Evolutionary conservation across 2,797 vertebrate genomes (phyloP).

Genomic region (Ctenopoma multispine): DNA sequence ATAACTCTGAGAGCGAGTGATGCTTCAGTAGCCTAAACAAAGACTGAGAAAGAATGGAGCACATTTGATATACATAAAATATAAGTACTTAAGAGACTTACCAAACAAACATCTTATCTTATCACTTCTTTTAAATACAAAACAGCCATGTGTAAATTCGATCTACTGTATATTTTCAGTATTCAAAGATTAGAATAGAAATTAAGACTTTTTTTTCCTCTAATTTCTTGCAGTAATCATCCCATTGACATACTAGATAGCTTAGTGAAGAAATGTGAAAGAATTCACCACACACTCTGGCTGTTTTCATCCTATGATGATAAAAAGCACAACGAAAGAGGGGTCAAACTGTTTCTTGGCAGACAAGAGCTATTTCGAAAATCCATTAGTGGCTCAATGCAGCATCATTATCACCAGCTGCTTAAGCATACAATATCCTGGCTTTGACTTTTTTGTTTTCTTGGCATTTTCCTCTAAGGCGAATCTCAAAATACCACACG

Average conservation of each 20-base stretch:
- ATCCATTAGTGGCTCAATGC: slow-evolving; percentile 76
- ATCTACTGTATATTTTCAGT: background rate
- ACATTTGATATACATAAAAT: background rate
- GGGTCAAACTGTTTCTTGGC: slow-evolving; percentile 66
- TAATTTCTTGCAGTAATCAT: slow-evolving; percentile 15
- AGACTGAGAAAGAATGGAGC: background rate
- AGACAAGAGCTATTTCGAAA: slow-evolving; percentile 70
- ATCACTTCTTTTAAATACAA: background rate
- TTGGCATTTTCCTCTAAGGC: slow-evolving; percentile 68
- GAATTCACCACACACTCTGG: slow-evolving; percentile 27
- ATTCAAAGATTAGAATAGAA: slow-evolving; percentile 11
- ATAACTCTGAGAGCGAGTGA: too few relatives aligned
- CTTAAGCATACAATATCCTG: slow-evolving; percentile 64
- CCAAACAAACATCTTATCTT: too few relatives aligned
- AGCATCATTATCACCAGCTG: slow-evolving; percentile 65
- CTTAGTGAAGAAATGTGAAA: slow-evolving; percentile 40
- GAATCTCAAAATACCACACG: slow-evolving; percentile 63
- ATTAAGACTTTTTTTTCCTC: background rate
- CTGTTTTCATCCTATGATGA: slow-evolving; percentile 37
- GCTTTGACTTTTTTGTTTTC: slow-evolving; percentile 68
- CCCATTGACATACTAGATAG: slow-evolving; percentile 7
- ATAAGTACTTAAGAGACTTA: too few relatives aligned
- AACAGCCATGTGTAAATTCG: background rate
- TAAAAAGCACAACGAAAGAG: slow-evolving; percentile 61
- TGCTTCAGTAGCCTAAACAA: background rate